These are phyloP conservation scores for Hydrolagus colliei DNA, from an alignment of 2,797 vertebrate genomes.

Conservation along the genomic window DNA sequence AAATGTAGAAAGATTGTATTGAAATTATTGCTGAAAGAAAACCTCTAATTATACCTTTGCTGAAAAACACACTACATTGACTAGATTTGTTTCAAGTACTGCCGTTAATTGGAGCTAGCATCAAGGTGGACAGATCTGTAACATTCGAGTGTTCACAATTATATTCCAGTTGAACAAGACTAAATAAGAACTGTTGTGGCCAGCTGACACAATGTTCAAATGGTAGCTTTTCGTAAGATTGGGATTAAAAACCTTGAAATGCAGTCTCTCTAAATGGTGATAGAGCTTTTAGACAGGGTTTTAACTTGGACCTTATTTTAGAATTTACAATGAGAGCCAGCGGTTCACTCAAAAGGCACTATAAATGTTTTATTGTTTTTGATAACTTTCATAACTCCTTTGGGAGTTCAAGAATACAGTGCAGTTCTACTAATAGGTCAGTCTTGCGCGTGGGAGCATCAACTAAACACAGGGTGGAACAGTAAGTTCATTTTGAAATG, in stretches of 20 bases:
- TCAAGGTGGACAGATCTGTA: not conserved
- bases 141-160: not conserved
- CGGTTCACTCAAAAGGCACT: not conserved
- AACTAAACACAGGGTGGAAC: no score
- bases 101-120: not conserved
- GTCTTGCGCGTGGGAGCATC: no score
- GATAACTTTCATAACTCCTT: not conserved
- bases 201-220: not conserved
- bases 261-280: no score
- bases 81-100: not conserved
- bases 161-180: not conserved
- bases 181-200: not conserved
- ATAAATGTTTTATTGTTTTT: not conserved
- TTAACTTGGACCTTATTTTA: not conserved
- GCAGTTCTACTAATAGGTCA: no score
- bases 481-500: no score
- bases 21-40: not conserved
- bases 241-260: not conserved
- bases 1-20: not conserved
- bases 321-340: not conserved
- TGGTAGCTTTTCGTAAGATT: no score
- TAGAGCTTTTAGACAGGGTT: not conserved
- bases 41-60: not conserved
- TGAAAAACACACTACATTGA: conserved; percentile 12
- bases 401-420: not conserved